Conservation (phyloP, 2,797 vertebrate species). For the Peromyscus attwateri region DNA sequence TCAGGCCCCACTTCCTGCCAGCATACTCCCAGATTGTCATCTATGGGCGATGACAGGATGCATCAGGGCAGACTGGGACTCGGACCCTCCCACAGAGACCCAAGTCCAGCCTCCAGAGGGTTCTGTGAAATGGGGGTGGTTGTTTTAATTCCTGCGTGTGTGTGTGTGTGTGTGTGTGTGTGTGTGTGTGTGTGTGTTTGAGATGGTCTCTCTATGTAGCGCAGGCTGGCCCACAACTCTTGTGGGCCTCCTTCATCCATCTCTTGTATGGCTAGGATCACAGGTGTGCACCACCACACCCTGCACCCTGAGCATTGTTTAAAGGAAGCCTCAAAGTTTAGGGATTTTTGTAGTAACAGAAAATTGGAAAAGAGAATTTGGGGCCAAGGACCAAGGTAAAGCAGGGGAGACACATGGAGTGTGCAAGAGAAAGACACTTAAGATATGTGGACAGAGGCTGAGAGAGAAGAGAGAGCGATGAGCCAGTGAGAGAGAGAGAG, state of each 20-base stretch:
- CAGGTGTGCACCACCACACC: not conserved
- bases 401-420: not conserved
- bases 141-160: not conserved
- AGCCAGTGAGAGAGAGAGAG: not conserved
- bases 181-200: too few species aligned
- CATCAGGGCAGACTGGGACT: not conserved
- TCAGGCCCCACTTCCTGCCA: conserved; percentile 93
- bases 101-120: not conserved
- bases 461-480: not conserved
- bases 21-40: conserved; percentile 92
- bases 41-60: conserved; percentile 81
- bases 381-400: not conserved
- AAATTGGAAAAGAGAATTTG: not conserved
- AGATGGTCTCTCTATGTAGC: not conserved
- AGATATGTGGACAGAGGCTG: not conserved
- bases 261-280: not conserved
- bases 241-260: not conserved
- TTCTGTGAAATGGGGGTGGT: not conserved
- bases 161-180: too few species aligned
- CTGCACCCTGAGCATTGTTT: not conserved
- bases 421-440: not conserved
- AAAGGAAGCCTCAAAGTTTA: not conserved
- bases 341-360: not conserved
- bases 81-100: not conserved
- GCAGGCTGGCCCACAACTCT: not conserved